Conservation (phyloP, 2,113 vertebrate genomes). For the Pachycephala philippinensis region DNA sequence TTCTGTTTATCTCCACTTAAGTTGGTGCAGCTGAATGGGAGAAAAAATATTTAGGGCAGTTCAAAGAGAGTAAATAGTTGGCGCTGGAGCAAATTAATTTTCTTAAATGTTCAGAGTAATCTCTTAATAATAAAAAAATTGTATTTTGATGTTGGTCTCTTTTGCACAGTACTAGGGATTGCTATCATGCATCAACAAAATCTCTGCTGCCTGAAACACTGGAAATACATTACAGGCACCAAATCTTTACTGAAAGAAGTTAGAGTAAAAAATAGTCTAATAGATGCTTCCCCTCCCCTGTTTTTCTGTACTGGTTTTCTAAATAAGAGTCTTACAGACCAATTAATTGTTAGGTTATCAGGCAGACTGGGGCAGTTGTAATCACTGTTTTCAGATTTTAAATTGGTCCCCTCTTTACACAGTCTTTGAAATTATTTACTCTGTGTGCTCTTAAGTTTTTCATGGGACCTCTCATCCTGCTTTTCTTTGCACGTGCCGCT, state of each 20-base stretch:
- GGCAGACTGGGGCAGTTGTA: background rate
- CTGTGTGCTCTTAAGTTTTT: background rate
- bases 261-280: background rate
- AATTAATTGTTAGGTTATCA: background rate
- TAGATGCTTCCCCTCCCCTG: background rate
- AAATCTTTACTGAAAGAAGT: background rate
- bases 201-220: background rate
- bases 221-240: background rate
- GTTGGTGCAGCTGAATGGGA: background rate
- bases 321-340: background rate
- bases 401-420: background rate
- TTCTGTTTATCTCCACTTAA: background rate
- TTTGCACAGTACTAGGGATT: background rate
- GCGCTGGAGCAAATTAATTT: background rate
- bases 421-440: background rate
- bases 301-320: background rate
- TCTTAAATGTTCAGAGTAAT: background rate
- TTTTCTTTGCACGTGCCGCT: background rate
- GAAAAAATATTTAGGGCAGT: background rate
- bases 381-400: background rate
- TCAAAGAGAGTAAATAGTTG: background rate
- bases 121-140: background rate
- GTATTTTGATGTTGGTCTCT: background rate
- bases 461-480: background rate
- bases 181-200: background rate